Conservation (phyloP, 1,140 invertebrate species). For the Pseudomyrmex dendroicus region DNA sequence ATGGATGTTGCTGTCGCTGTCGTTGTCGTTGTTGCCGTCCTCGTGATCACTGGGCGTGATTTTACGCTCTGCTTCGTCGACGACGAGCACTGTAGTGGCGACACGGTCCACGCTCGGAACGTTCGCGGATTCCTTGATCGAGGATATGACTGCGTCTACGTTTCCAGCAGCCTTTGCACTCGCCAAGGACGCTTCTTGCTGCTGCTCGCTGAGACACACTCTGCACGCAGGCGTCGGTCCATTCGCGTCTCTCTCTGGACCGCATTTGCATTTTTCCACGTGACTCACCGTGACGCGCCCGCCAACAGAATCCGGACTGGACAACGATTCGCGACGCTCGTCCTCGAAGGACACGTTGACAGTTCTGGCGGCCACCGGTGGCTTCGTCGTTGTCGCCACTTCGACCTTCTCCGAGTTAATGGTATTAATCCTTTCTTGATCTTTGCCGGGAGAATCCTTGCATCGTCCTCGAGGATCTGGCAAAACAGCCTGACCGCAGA, state of each 20-base stretch:
- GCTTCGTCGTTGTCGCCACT: constrained; percentile 4
- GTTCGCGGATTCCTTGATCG: constrained; percentile 60
- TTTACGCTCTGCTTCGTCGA: constrained; percentile 78
- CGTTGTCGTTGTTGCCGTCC: constrained; percentile 70
- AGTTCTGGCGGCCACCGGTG: background rate
- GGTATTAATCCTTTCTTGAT: background rate
- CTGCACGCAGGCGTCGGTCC: constrained; percentile 53
- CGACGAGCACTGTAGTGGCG: constrained; percentile 79
- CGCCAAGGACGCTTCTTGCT: constrained; percentile 37
- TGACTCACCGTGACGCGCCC: constrained; percentile 5
- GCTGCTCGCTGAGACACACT: constrained; percentile 29
- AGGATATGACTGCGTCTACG: background rate
- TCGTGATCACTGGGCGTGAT: constrained; percentile 53
- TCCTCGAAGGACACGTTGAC: constrained; percentile 58
- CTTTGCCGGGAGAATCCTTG: background rate
- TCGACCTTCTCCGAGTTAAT: constrained; percentile 18
- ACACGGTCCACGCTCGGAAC: constrained; percentile 73
- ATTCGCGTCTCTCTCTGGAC: background rate
- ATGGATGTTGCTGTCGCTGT: constrained; percentile 81
- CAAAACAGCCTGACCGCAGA: constrained; percentile 27
- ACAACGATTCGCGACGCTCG: background rate
- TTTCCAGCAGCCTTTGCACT: constrained; percentile 30
- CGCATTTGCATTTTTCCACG: constrained; percentile 32
- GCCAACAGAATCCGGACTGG: constrained; percentile 17
- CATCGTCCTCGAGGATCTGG: constrained; percentile 15